These are phyloP conservation scores for Urosaurus nigricauda DNA, from an alignment of 2,797 vertebrate species.

Conservation along the genomic window DNA sequence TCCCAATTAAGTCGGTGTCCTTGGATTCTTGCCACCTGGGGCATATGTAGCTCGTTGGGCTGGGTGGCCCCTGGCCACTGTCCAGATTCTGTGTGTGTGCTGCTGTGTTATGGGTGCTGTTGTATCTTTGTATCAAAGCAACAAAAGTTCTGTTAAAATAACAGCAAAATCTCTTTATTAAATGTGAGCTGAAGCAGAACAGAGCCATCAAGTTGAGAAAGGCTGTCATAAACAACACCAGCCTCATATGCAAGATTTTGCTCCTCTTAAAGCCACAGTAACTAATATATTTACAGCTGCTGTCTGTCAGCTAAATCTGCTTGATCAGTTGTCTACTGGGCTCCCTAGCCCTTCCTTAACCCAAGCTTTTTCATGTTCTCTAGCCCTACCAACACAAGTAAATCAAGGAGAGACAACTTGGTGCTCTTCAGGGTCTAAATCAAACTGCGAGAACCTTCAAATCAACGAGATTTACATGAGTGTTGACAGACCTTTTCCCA, in stretches of 20 bases:
- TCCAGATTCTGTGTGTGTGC: no score
- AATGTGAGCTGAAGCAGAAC: not conserved
- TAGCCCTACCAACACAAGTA: no score
- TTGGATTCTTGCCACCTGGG: not conserved
- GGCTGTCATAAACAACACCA: not conserved
- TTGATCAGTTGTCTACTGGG: not conserved
- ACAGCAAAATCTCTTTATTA: not conserved
- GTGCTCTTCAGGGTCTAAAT: not conserved
- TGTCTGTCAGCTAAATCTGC: not conserved
- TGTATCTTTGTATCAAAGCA: not conserved
- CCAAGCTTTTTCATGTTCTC: not conserved
- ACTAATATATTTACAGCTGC: not conserved
- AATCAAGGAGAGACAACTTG: not conserved
- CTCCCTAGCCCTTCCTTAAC: no score
- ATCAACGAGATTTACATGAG: no score
- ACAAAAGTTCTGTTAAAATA: not conserved
- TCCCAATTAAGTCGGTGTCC: not conserved
- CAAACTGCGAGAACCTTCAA: no score
- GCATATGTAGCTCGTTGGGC: not conserved
- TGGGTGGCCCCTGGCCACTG: not conserved
- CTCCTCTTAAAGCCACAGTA: not conserved
- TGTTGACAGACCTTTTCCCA: no score
- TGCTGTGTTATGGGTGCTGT: not conserved
- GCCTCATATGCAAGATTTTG: not conserved
- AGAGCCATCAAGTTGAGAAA: not conserved